Base-by-base conservation (phyloP, 2,888 invertebrate genomes). In the Agriopis leucophaearia region DNA sequence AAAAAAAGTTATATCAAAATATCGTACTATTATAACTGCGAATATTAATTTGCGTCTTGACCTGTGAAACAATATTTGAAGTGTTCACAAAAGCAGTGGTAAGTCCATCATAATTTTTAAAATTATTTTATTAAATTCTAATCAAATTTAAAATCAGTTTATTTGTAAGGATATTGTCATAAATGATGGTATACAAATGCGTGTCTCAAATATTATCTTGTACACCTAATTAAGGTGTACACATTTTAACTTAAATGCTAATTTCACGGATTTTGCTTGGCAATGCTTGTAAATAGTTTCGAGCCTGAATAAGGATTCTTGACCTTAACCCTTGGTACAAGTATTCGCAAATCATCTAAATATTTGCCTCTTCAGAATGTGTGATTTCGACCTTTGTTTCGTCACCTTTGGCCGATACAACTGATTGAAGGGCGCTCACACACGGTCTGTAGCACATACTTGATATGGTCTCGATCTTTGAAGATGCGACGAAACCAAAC, bases 361-460 rank as follows among this genome's bases (percentile, higher is more conserved):
- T 64, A 69, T 63, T 64, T 64, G 61, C 45, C 18, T 7, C 45
- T n/a, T 13, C n/a, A 51, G 54, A 50, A 68, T 59, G 64, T 59
- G 57, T 44, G 56, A 51, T 55, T 54, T n/a, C 18, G 52, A 59
- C 59, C 67, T 55, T 68, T 48, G 58, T 59, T 68, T 59, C 54
- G 51, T 4, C 57, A 50, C 58, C 48, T 62, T 66, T 66, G 58
- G 51, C 56, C 51, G 15, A 38, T 50, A 15, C 48, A 61, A 72
- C 79, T 79, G 47, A 80, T 42, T 57, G 7, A 38, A 52, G 18
- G 18, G 40, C 40, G n/a, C 59, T 50, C 50, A 13, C 16, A 12
- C 16, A 13, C 27, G 59, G 38, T 38, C 50, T 48, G 16, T 5
- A 50, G 59, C 8, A 47, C 36, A n/a, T 38, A 8, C 13, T 59